Conservation (phyloP, 30 jellyfish, hydroid and myxozoan species). For the Aurelia sp. region DNA sequence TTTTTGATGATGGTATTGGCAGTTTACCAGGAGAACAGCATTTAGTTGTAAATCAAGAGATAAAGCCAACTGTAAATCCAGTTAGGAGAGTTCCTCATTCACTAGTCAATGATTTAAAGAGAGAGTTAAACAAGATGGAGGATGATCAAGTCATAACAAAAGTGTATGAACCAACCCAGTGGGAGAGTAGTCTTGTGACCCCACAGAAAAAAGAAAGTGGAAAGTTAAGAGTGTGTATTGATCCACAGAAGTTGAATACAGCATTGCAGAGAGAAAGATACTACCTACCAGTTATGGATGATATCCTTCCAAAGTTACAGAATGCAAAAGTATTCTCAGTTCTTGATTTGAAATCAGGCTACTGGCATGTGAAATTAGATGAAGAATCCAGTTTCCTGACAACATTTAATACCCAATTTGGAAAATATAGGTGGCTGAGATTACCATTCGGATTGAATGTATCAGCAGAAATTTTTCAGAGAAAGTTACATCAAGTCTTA, state of each 20-base stretch:
- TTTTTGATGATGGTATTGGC: constrained; percentile 56
- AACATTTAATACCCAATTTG: constrained; percentile 47
- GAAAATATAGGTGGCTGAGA: constrained; percentile 59
- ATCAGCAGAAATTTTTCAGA: too few species aligned
- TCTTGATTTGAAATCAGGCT: constrained; percentile 65
- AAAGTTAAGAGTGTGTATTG: constrained; percentile 58
- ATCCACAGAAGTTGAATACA: constrained; percentile 57
- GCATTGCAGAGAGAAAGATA: constrained; percentile 58
- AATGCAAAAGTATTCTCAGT: constrained; percentile 64
- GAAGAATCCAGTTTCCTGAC: constrained; percentile 62
- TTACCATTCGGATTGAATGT: too few species aligned
- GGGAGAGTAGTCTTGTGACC: constrained; percentile 54
- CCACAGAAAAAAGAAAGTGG: constrained; percentile 42
- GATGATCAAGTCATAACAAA: constrained; percentile 28
- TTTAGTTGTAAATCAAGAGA: constrained; percentile 56
- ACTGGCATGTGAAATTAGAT: constrained; percentile 59
- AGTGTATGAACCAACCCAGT: constrained; percentile 59
- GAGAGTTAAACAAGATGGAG: constrained; percentile 47
- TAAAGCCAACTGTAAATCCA: constrained; percentile 52
- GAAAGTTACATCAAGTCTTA: too few species aligned
- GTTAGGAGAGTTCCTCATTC: constrained; percentile 64
- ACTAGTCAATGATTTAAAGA: constrained; percentile 42
- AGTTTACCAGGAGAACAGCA: too few species aligned
- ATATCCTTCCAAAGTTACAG: constrained; percentile 56
- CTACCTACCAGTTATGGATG: constrained; percentile 57